Conservation (phyloP, 2,113 vertebrate genomes). For the Menidia beryllina region DNA sequence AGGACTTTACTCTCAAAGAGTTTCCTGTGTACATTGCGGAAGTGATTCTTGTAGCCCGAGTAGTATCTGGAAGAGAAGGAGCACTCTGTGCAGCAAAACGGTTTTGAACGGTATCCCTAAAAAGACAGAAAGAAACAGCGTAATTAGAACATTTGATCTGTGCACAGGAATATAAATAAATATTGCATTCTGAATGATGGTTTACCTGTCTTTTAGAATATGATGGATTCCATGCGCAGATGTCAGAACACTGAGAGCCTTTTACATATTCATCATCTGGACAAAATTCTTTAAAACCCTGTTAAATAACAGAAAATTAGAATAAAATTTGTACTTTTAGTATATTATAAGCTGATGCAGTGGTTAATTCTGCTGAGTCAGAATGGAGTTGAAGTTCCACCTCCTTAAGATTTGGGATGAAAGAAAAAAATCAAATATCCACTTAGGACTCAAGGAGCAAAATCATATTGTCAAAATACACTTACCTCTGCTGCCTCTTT, state of each 20-base stretch:
- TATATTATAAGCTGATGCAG: not conserved
- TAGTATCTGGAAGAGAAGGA: conserved; percentile 98
- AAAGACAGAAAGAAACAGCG: conserved; percentile 1
- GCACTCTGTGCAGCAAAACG: conserved; percentile 98
- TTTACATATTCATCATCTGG: conserved; percentile 95
- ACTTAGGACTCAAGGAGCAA: not conserved
- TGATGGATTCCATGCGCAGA: conserved; percentile 94
- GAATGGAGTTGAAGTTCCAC: not conserved
- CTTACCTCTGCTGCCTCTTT: conserved; percentile 96
- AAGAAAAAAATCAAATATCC: not conserved
- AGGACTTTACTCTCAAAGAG: conserved; percentile 94
- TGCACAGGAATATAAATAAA: not conserved
- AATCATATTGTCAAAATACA: not conserved
- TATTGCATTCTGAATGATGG: not conserved
- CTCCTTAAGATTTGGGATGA: not conserved
- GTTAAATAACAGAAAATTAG: conserved; percentile 16
- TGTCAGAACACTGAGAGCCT: conserved; percentile 91
- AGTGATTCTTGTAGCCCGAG: conserved; percentile 99
- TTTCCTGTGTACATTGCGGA: conserved; percentile 96
- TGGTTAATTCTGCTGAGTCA: not conserved
- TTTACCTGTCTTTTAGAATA: conserved; percentile 95
- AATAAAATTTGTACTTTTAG: not conserved
- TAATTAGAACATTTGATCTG: conserved; percentile 14
- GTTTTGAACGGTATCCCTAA: conserved; percentile 96
- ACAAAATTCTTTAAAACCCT: conserved; percentile 98